Conservation (phyloP, 1,140 invertebrate genomes). For the Adelges cooleyi region DNA sequence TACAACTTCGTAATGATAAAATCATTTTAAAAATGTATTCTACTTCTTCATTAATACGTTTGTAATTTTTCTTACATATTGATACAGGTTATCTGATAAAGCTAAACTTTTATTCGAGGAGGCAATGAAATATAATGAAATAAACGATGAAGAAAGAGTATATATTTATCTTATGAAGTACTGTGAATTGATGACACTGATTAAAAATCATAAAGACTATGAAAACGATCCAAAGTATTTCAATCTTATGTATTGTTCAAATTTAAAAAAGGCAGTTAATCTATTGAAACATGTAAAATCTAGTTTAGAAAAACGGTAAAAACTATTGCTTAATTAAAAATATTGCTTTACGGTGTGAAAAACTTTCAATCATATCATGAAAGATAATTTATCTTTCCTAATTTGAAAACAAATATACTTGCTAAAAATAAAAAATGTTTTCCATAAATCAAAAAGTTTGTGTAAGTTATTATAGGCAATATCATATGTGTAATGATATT, state of each 20-base stretch:
- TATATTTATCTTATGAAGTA: conserved; percentile 25
- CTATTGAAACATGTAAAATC: neutral
- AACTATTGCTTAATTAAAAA: no score
- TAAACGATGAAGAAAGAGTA: conserved; percentile 12
- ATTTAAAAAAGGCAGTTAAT: neutral
- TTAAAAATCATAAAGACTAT: neutral
- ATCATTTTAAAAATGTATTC: no score
- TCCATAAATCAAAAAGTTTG: no score
- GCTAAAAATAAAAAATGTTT: no score
- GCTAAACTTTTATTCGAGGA: neutral
- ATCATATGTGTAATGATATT: no score
- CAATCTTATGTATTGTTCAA: neutral
- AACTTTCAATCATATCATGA: no score
- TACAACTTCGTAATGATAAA: neutral
- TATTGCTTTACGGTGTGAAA: no score
- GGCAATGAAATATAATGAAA: neutral
- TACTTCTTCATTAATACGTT: neutral
- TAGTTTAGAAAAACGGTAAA: conserved; percentile 5
- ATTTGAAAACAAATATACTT: no score
- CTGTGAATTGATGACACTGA: conserved; percentile 5
- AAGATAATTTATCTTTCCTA: no score
- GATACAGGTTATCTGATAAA: neutral
- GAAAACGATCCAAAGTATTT: neutral
- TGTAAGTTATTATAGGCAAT: no score
- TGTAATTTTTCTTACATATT: no score